Base-by-base conservation (phyloP, 2,113 vertebrate species). In the Vimba vimba region DNA sequence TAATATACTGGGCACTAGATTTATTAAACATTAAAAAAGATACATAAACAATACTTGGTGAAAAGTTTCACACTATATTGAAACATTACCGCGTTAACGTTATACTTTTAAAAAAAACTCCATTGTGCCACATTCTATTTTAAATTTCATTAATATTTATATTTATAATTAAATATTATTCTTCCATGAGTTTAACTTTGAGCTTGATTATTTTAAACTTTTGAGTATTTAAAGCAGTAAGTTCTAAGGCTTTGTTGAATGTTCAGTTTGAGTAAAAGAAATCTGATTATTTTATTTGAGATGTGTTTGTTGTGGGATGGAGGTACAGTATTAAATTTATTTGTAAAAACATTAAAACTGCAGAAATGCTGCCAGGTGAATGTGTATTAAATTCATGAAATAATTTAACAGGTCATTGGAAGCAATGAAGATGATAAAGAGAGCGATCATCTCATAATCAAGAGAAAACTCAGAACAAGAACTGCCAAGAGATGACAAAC, bases 361-460 rank as follows among this genome's bases (percentile, higher is more conserved):
- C 62, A 30, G 12, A 27, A 66, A 68, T 30, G 64, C 25, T 47
- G 25, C 11, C 19, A n/a, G 33, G 10, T 60, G 19, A 8, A 23
- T 80, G 57, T 80, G 79, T 71, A 73, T 59, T 81, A 23, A 75
- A 19, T 59, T n/a, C 69, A 36, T 23, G 52, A 10, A 60, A 15
- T 83, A 9, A 59, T 68, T 90, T 93, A 94, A 88, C 93, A 99
- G 97, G 83, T 92, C 36, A 74, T 92, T 0, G 27, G 59, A 50
- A 85, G 90, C 13, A 93, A 92, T 23, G 88, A 89, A 57, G 93
- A 89, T 60, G 90, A 94, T 33, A 97, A 96, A 71, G 97, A 98
- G 91, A 99, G 95, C 0, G 95, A 97, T 91, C 97, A 98, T 86
- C 87, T 95, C 50, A 98, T 96, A 85, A 96, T 99, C 66, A 98